Conservation (phyloP, 2,797 vertebrate species). For the Eidolon dupreanum region DNA sequence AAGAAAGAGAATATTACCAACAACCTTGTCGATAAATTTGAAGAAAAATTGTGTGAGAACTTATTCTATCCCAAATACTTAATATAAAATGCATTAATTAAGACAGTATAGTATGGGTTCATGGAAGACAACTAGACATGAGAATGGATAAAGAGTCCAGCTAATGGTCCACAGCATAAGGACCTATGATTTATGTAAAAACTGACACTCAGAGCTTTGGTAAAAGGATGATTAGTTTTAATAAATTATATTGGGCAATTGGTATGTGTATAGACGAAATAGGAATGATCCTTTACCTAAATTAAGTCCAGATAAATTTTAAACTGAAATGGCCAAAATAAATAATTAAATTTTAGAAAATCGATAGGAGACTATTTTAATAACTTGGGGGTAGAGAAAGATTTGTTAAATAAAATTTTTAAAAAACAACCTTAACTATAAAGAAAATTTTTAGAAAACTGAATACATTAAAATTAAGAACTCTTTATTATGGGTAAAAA, state of each 20-base stretch:
- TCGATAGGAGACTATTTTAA: neutral
- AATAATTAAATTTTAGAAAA: neutral
- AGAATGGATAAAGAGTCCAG: neutral
- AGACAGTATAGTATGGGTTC: neutral
- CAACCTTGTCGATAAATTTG: neutral
- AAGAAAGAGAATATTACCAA: neutral
- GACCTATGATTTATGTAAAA: neutral
- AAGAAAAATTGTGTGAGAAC: neutral
- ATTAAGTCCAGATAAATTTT: neutral
- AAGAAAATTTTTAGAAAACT: neutral
- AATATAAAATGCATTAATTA: neutral
- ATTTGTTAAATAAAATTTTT: neutral
- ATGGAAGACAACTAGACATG: neutral
- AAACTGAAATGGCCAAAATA: neutral
- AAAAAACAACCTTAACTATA: neutral
- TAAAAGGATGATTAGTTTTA: neutral
- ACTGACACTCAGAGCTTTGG: neutral
- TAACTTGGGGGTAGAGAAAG: neutral
- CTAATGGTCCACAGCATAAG: neutral
- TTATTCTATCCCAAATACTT: neutral
- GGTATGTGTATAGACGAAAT: neutral
- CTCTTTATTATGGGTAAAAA: neutral
- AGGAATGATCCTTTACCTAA: neutral
- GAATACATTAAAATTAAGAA: neutral
- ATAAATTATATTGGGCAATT: neutral